Evolutionary conservation across 2,797 vertebrate genomes (phyloP).

Genomic region (Ctenosaura bakeri): DNA sequence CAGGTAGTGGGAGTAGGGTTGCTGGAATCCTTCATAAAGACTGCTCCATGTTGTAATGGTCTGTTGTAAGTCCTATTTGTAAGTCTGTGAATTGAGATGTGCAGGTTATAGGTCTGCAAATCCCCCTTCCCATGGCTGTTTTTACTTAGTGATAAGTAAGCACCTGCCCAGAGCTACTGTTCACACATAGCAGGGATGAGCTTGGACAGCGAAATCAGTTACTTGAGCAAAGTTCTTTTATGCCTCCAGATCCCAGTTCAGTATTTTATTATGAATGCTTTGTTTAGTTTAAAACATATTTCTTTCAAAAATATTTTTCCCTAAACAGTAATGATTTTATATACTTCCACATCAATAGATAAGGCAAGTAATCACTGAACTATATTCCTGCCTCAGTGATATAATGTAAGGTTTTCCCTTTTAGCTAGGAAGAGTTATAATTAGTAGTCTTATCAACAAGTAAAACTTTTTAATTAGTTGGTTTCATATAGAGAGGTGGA

Average conservation of each 20-base stretch:
- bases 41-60: background rate
- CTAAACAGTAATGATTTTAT: too few species aligned
- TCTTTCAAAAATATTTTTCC: background rate
- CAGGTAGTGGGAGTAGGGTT: background rate
- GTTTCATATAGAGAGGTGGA: background rate
- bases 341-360: background rate
- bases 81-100: background rate
- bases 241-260: background rate
- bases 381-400: too few species aligned
- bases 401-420: background rate
- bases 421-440: background rate
- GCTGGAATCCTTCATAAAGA: background rate
- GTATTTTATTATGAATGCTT: background rate
- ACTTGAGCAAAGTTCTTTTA: background rate
- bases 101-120: background rate
- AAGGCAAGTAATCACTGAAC: background rate
- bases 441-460: background rate
- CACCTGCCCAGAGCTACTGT: background rate
- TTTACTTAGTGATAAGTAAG: background rate
- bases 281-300: background rate
- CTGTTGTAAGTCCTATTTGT: background rate
- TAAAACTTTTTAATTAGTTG: slow-evolving; percentile 8
- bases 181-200: background rate
- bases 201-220: background rate
- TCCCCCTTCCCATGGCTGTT: background rate